Base-by-base conservation (phyloP, 2,113 vertebrate species). In the Tychaedon coryphoeus region DNA sequence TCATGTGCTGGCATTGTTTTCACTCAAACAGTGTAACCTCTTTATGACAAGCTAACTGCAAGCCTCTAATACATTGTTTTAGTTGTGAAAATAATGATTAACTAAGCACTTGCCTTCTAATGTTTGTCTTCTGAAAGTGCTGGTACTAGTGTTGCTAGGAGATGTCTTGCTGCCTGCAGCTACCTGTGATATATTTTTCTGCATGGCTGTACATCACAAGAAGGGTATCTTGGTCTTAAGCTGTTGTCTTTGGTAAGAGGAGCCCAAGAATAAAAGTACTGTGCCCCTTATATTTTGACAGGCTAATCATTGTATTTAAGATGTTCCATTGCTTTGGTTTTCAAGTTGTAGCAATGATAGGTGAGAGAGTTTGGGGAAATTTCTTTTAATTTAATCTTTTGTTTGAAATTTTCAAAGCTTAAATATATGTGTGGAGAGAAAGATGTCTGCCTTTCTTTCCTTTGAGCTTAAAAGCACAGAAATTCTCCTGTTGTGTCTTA, bases 11-110 rank as follows among this genome's bases (percentile, higher is more conserved):
- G 48, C 33, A 53, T 76, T 93, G 85, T 65, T 72, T 92, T 92
- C 78, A 34, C 29, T 95, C 45, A 38, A 48, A 42, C 45, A 75
- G 45, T 4, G 2, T 88, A 73, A 58, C 58, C 33, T 79, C 34
- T 75, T 85, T 58, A 50, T 70, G 71, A 76, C 38, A 76, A 77
- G 29, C n/a, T 72, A 82, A 75, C 74, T 79, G 66, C 58, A 82
- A 76, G 33, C 58, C 34, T 88, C 71, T 79, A 58, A 61, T 72
- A 50, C 2, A 18, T 61, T 26, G 4, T 28, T 90, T 90, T 79
- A 31, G 34, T 86, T 94, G 45, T 83, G 90, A 70, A 93, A 95
- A 50, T 70, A 86, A 61, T 74, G n/a, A 72, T 87, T 91, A 92
- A 81, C n/a, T 64, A 87, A 75, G 78, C 34, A 42, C 38, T 79